Percentiles rank a stretch among this genome's conserved stretches.
Evolutionary conservation across 2,797 vertebrate genomes (phyloP).

Genomic region (Enteromius unitaeniatus): DNA sequence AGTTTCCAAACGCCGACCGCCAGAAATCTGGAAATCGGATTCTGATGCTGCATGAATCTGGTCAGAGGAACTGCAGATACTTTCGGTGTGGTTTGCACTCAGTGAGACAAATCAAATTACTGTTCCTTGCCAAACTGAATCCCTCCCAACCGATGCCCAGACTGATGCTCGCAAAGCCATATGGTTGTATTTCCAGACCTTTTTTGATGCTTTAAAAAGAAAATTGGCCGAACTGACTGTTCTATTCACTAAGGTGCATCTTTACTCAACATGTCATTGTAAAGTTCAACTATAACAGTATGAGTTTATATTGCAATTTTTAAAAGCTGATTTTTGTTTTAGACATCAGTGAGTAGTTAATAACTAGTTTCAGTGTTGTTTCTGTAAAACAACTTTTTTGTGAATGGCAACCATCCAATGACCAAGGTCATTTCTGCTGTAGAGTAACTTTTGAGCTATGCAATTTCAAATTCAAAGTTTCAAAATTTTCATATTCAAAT

Average conservation of each 20-base stretch:
- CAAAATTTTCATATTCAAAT: too few relatives aligned
- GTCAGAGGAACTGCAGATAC: constrained; percentile 76
- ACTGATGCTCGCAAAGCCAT: constrained; percentile 54
- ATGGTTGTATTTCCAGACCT: constrained; percentile 52
- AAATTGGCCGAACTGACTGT: constrained; percentile 27
- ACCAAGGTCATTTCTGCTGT: neutral
- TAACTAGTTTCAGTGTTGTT: neutral
- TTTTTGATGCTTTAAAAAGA: constrained; percentile 55
- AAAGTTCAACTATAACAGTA: neutral
- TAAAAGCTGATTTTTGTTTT: neutral
- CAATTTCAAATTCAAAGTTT: neutral
- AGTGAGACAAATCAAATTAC: constrained; percentile 72
- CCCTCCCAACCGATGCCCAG: constrained; percentile 54
- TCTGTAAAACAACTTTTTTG: neutral
- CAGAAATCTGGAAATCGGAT: constrained; percentile 83
- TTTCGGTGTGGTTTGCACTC: constrained; percentile 75
- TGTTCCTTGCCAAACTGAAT: constrained; percentile 61
- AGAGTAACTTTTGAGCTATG: neutral
- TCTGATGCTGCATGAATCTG: constrained; percentile 75
- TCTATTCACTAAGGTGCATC: constrained; percentile 12
- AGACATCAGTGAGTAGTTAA: neutral
- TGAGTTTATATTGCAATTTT: neutral
- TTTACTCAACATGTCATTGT: constrained; percentile 1
- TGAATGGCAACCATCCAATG: neutral
- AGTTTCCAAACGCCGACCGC: constrained; percentile 73